phyloP scores from a whole-genome alignment of 1,140 invertebrate species.

The Paracyclopina nana region DNA sequence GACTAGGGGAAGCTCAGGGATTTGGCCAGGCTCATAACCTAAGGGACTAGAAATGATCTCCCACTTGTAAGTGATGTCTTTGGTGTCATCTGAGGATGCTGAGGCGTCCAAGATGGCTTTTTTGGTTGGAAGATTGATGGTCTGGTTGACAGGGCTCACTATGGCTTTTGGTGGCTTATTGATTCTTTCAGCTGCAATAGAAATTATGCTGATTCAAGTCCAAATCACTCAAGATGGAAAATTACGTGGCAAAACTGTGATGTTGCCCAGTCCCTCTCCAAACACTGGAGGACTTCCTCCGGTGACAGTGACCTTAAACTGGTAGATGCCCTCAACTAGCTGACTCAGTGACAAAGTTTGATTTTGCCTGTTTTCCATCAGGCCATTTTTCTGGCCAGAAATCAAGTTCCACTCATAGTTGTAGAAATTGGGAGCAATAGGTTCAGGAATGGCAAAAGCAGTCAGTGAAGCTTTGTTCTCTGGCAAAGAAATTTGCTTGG shows the following conservation, averaged over 20 bases:
- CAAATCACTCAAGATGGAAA: too few species aligned
- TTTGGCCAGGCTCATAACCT: constrained; percentile 52
- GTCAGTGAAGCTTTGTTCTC: constrained; percentile 17
- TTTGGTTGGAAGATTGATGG: constrained; percentile 66
- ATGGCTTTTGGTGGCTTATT: constrained; percentile 67
- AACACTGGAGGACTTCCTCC: constrained; percentile 38
- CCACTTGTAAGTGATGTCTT: constrained; percentile 63
- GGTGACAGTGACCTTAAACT: constrained; percentile 62
- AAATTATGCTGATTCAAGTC: too few species aligned
- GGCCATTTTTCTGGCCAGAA: constrained; percentile 42
- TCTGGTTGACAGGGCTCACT: constrained; percentile 58
- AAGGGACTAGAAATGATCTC: constrained; percentile 41
- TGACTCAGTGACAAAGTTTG: constrained; percentile 28
- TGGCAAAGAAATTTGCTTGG: constrained; percentile 16
- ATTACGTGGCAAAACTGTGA: constrained; percentile 65
- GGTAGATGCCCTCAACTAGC: constrained; percentile 44
- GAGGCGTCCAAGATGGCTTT: constrained; percentile 29
- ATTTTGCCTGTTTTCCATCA: constrained; percentile 66
- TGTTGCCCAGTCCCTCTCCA: constrained; percentile 68
- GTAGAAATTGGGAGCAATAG: constrained; percentile 40
- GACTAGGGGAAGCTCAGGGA: constrained; percentile 52
- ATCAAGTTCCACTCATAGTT: constrained; percentile 72
- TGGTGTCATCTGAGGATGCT: constrained; percentile 41
- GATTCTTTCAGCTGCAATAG: constrained; percentile 44
- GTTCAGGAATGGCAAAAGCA: constrained; percentile 5